A percentile compares a stretch with the other conserved stretches of the same genome.
phyloP scores from a whole-genome alignment of 30 jellyfish, hydroid and myxozoan species.

The Calvadosia cruxmelitensis region DNA sequence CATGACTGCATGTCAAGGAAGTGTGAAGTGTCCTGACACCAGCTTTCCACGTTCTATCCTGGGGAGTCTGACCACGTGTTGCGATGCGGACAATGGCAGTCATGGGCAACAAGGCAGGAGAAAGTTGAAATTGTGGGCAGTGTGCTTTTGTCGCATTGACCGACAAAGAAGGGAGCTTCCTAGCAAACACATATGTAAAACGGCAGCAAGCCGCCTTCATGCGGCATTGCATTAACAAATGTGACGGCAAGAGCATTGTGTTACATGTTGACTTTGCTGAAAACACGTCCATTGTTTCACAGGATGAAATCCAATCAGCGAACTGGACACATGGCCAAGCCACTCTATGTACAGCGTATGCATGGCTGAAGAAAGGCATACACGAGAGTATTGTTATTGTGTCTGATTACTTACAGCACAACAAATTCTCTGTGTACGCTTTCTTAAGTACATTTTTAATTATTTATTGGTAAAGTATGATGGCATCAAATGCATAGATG shows the following conservation, averaged over 20 bases:
- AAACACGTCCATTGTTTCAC: slow-evolving; percentile 30
- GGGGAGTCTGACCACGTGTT: background rate
- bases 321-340: slow-evolving; percentile 40
- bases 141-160: background rate
- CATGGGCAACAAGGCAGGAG: background rate
- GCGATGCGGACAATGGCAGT: background rate
- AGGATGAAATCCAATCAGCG: slow-evolving; percentile 53
- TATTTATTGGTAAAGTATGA: background rate
- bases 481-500: too few species aligned
- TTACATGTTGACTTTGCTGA: slow-evolving; percentile 34
- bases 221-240: too few species aligned
- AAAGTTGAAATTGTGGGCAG: background rate
- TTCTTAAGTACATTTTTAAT: background rate
- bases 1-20: too few species aligned
- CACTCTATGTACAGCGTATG: slow-evolving; percentile 43
- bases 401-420: background rate
- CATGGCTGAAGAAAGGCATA: slow-evolving; percentile 19
- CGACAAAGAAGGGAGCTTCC: background rate
- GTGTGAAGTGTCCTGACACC: too few species aligned
- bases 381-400: slow-evolving; percentile 14
- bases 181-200: background rate
- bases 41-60: too few species aligned
- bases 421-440: background rate
- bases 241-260: too few species aligned
- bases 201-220: too few species aligned